Conservation (phyloP, 2,113 vertebrate genomes). For the Pardalotus punctatus region DNA sequence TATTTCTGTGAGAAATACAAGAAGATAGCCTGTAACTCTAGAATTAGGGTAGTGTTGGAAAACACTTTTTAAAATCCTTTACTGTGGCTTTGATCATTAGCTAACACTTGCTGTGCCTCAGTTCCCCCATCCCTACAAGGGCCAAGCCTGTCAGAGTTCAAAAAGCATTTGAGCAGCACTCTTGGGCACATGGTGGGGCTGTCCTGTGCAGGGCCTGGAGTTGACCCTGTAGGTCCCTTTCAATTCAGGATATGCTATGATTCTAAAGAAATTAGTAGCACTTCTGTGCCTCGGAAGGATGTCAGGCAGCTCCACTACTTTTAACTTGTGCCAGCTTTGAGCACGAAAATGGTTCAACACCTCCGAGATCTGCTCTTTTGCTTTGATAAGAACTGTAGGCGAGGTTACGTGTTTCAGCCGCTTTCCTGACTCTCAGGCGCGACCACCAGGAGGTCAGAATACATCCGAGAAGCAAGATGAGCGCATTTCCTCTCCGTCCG, state of each 20-base stretch:
- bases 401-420: background rate
- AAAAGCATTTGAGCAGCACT: background rate
- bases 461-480: conserved; percentile 16
- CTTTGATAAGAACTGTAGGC: background rate
- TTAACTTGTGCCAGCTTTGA: background rate
- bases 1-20: background rate
- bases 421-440: background rate
- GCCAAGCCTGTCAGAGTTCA: background rate
- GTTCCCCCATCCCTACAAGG: background rate
- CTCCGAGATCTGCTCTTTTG: background rate
- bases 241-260: background rate
- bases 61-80: background rate
- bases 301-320: background rate
- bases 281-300: no score
- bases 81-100: background rate
- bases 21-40: background rate
- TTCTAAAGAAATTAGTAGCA: background rate
- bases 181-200: background rate
- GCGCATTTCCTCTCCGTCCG: background rate
- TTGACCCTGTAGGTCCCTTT: background rate
- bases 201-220: background rate
- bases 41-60: background rate
- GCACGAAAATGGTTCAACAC: background rate
- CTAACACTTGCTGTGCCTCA: background rate
- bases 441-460: conserved; percentile 33